Evolutionary conservation across 2,888 invertebrate genomes (phyloP).

Genomic region (Trissonchulus latispiculum): DNA sequence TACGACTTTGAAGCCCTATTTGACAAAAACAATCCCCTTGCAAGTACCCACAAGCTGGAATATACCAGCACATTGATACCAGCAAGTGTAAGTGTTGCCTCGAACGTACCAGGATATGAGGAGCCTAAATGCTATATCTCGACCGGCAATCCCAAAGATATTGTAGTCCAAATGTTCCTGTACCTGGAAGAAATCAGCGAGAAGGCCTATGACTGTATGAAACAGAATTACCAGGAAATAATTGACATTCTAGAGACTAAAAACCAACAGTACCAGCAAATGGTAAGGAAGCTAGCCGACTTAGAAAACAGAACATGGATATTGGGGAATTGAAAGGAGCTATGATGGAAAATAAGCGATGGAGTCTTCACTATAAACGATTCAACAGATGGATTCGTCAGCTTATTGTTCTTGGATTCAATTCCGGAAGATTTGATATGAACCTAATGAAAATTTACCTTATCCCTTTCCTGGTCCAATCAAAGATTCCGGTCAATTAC

Average conservation of each 20-base stretch:
- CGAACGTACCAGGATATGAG: neutral
- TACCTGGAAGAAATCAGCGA: neutral
- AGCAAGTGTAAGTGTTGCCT: neutral
- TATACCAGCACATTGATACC: neutral
- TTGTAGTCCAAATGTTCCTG: neutral
- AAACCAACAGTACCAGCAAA: too few species aligned
- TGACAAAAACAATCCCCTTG: neutral
- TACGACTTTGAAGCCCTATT: neutral
- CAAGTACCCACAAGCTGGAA: neutral
- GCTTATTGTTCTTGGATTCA: conserved; percentile 7
- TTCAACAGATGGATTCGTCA: neutral
- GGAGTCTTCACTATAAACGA: neutral
- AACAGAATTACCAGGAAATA: neutral
- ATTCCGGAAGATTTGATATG: conserved; percentile 8
- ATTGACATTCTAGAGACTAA: neutral
- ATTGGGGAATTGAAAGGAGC: neutral
- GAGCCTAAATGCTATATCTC: neutral
- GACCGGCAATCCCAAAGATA: neutral
- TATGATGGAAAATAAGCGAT: neutral
- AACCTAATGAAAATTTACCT: neutral
- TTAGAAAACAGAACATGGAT: too few species aligned
- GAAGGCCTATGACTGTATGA: neutral
- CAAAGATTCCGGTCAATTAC: too few species aligned
- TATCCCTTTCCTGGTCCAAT: neutral
- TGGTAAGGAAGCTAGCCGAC: neutral